These are phyloP conservation scores for Alexandromys fortis DNA, from an alignment of 2,113 vertebrate genomes.

Conservation along the genomic window DNA sequence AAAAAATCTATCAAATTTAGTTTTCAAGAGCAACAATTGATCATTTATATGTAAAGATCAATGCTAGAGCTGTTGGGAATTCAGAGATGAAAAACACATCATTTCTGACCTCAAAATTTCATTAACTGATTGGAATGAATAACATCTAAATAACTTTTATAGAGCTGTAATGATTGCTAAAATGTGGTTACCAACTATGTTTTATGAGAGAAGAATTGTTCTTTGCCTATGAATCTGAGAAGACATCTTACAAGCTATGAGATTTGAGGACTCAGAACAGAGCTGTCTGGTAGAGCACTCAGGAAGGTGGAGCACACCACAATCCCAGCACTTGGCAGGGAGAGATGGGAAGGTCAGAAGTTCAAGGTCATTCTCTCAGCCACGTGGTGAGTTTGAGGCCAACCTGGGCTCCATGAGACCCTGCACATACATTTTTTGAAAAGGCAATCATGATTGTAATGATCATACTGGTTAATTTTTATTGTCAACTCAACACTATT, in stretches of 20 bases:
- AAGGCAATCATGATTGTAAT: not conserved
- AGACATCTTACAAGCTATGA: not conserved
- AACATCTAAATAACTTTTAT: not conserved
- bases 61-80: not conserved
- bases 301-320: not conserved
- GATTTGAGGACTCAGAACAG: not conserved
- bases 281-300: not conserved
- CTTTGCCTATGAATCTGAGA: not conserved
- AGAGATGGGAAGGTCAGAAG: not conserved
- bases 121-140: not conserved
- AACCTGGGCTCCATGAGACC: not conserved
- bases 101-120: not conserved
- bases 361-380: not conserved
- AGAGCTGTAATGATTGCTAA: not conserved
- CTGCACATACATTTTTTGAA: not conserved
- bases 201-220: not conserved
- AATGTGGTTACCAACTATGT: not conserved
- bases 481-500: not conserved
- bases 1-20: constrained; percentile 44
- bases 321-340: not conserved
- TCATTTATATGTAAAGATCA: not conserved
- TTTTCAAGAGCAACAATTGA: not conserved
- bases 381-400: not conserved
- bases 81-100: not conserved
- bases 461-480: not conserved